phyloP scores from a whole-genome alignment of 2,888 invertebrate species.

The Archips xylosteana region DNA sequence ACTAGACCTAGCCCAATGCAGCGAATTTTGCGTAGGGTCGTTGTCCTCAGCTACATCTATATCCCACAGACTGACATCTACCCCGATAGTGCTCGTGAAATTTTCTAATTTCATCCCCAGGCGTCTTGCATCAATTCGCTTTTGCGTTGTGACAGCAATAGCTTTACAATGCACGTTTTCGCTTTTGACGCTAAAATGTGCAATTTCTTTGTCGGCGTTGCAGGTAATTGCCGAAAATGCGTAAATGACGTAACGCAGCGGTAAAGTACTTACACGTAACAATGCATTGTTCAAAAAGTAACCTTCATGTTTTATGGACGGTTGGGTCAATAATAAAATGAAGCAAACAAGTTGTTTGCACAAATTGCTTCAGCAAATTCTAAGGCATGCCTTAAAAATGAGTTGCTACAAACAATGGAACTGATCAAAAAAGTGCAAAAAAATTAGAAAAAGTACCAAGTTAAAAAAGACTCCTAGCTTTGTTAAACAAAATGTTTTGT shows the following conservation, averaged over 20 bases:
- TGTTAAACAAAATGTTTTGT: slow-evolving; percentile 25
- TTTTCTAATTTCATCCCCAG: slow-evolving; percentile 54
- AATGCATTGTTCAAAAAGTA: slow-evolving; percentile 57
- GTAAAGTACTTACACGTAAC: slow-evolving; percentile 41
- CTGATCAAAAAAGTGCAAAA: slow-evolving; percentile 44
- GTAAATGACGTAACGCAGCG: slow-evolving; percentile 47
- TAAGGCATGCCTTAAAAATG: slow-evolving; percentile 49
- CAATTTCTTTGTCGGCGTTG: slow-evolving; percentile 63
- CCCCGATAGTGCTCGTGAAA: slow-evolving; percentile 62
- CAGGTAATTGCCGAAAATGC: slow-evolving; percentile 54
- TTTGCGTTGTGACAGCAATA: slow-evolving; percentile 39
- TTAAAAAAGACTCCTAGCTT: slow-evolving; percentile 44
- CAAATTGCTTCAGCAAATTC: slow-evolving; percentile 70
- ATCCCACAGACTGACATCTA: slow-evolving; percentile 54
- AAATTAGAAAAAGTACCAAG: slow-evolving; percentile 48
- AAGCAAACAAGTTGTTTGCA: slow-evolving; percentile 66
- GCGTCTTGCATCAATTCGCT: slow-evolving; percentile 23
- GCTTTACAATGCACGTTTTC: slow-evolving; percentile 56
- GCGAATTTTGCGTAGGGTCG: slow-evolving; percentile 86
- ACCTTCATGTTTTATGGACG: slow-evolving; percentile 62
- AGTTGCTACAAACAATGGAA: slow-evolving; percentile 30
- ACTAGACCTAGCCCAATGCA: slow-evolving; percentile 86
- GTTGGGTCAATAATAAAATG: slow-evolving; percentile 58
- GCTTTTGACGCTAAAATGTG: slow-evolving; percentile 64
- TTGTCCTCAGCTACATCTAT: slow-evolving; percentile 75